Evolutionary conservation across 2,888 invertebrate species (phyloP), one percentile per base, ranked within the genome.

Genomic region (Melanargia galathea): DNA sequence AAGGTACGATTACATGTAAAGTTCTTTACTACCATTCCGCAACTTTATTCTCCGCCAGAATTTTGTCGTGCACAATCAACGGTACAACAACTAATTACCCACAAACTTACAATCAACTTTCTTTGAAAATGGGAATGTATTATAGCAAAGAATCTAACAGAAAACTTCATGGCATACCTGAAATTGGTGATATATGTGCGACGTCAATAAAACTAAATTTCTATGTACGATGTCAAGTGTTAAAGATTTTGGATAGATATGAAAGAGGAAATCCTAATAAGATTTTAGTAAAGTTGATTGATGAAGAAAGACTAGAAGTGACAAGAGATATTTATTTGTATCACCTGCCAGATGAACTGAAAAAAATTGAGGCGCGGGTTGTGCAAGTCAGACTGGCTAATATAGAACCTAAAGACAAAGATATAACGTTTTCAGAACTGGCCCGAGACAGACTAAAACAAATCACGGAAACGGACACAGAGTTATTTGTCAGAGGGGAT

Each of bases 21-120:
- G 89, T 95, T 6, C 72, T 92, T 8, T 81, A 91, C 68, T 88
- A 94, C 26, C 90, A 93, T 60, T 92, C 93, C 68, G 94, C 95
- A 0, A 92, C 92, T 0, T 90, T 92, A 62, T 95, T 93, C 74
- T 93, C 93, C 13, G 95, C 92, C 0, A 90, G 94, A 60, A 63
- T 91, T n/a, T 65, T 86, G 0, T 73, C 84, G 0, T 79, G 79
- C 48, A 68, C 65, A 0, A 70, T 70, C 1, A 74, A 80, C 13
- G 74, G 72, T 1, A 68, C 68, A 13, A 71, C 69, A 0, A 72
- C 43, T 10, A 88, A 84, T 64, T 90, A 81, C 58, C 79, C 84
- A 0, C 81, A 87, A 67, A 80, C 79, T 0, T 85, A 83, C 64
- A 82, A 77, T 38, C 76, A 72, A 1, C 72, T 92, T 0, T 78